Evolutionary conservation across 2,888 invertebrate species (phyloP).

Genomic region (Ametastegia equiseti): DNA sequence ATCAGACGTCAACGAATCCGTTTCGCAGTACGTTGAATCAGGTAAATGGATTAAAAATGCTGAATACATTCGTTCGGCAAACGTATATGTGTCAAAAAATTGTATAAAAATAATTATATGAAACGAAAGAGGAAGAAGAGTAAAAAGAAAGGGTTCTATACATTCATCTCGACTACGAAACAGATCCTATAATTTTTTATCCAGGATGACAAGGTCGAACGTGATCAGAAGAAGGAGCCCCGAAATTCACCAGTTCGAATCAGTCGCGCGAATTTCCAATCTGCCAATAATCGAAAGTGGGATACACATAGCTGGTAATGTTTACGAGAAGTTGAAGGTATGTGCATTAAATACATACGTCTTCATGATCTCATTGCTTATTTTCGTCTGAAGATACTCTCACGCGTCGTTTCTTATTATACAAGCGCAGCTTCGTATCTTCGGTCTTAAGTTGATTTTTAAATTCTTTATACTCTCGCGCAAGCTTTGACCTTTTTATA

Average conservation of each 20-base stretch:
- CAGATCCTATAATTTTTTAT: background rate
- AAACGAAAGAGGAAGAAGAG: too few relatives aligned
- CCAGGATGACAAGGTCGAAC: conserved; percentile 63
- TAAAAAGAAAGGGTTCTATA: too few relatives aligned
- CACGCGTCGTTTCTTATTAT: background rate
- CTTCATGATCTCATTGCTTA: background rate
- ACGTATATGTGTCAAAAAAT: too few relatives aligned
- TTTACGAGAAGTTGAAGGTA: conserved; percentile 89
- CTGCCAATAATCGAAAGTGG: conserved; percentile 91
- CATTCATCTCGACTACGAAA: too few relatives aligned
- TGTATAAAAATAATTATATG: too few relatives aligned
- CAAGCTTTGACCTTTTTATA: too few relatives aligned
- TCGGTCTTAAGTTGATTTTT: too few relatives aligned
- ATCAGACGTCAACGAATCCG: background rate
- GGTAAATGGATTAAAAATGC: background rate
- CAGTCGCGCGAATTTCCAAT: conserved; percentile 85
- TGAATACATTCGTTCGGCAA: background rate
- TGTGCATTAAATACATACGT: conserved; percentile 56
- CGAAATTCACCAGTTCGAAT: conserved; percentile 81
- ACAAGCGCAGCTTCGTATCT: too few relatives aligned
- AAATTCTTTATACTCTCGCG: too few relatives aligned
- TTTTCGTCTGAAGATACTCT: background rate
- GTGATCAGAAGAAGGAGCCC: conserved; percentile 64
- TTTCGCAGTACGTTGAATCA: background rate
- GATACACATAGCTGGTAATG: conserved; percentile 84